A percentile compares a stretch with the other conserved stretches of the same genome.
These are phyloP conservation scores for Entelurus aequoreus DNA, from an alignment of 2,113 vertebrate species.

Conservation along the genomic window DNA sequence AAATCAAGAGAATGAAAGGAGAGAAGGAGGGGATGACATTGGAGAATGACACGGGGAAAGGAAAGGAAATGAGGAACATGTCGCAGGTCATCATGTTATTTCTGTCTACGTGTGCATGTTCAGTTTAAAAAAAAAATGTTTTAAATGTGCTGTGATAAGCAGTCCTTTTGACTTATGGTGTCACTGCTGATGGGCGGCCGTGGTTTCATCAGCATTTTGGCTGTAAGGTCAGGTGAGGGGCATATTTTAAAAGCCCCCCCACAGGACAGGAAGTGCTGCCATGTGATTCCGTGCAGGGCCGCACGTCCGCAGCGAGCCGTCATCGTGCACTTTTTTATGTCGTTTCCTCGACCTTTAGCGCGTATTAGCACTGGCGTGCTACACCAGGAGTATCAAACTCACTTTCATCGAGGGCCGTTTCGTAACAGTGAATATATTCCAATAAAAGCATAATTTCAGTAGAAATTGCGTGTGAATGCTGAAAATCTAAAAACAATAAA, in stretches of 20 bases:
- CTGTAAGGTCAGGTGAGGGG: slow-evolving; percentile 4
- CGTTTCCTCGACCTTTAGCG: no score
- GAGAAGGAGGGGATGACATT: slow-evolving; percentile 60
- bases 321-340: slow-evolving; percentile 10
- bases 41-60: slow-evolving; percentile 59
- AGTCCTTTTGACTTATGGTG: slow-evolving; percentile 29
- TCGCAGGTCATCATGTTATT: slow-evolving; percentile 15
- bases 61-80: not conserved
- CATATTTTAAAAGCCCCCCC: no score
- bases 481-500: no score
- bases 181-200: slow-evolving; percentile 12
- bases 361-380: no score
- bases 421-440: no score
- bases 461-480: no score
- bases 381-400: no score
- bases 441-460: no score
- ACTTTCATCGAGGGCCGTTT: no score
- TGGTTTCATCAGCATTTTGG: slow-evolving; percentile 24
- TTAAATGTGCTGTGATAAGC: slow-evolving; percentile 8
- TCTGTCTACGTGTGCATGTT: not conserved
- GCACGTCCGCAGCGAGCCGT: not conserved
- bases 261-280: no score
- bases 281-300: no score
- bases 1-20: slow-evolving; percentile 10
- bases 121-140: no score